Base-by-base conservation (phyloP, 2,797 vertebrate genomes). In the Typhlichthys subterraneus region DNA sequence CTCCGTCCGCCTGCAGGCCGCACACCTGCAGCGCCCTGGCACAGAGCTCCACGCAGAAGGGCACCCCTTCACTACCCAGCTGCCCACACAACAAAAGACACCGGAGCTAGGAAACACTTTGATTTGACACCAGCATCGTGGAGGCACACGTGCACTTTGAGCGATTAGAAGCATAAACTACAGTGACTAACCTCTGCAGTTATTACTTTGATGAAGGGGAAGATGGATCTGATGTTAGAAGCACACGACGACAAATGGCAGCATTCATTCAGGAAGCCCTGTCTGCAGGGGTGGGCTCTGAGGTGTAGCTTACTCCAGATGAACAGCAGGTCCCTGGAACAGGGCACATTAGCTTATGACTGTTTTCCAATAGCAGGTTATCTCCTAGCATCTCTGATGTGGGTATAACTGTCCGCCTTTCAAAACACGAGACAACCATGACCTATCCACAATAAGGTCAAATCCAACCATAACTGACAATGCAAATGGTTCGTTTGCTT, bases 201-300 rank as follows among this genome's bases (percentile, higher is more conserved):
- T 88, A 99, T 94, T 73, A 97, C 91, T 89, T 99, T 99, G 92
- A 99, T 97, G 91, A 99, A 98, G 81, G 97, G 96, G 81, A 99
- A 99, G 85, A 99, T 95, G 57, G 95, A 95, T 92, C 95, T 94
- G 77, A 96, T 83, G 72, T 99, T 99, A 63, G 93, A 95, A 65
- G 95, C 95, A 79, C 94, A 94, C 75, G 93, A 92, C 68, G 97
- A 92, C 76, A 99, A 90, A 67, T 94, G 92, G 81, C 94, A 94
- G 85, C 98, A 99, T 59, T 98, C 96, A 71, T 94, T 90, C 33
- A 99, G 87, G 90, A 99, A 98, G 72, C 92, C 91, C 88, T 96
- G 89, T 75, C 93, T 94, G 61, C 94, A 95, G 23, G 94, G 93
- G 83, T 98, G 95, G 55, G 93, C 92, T 78, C 97, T 92, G 59